phyloP scores from a whole-genome alignment of 2,797 vertebrate genomes.

The Taenioides sp. region DNA sequence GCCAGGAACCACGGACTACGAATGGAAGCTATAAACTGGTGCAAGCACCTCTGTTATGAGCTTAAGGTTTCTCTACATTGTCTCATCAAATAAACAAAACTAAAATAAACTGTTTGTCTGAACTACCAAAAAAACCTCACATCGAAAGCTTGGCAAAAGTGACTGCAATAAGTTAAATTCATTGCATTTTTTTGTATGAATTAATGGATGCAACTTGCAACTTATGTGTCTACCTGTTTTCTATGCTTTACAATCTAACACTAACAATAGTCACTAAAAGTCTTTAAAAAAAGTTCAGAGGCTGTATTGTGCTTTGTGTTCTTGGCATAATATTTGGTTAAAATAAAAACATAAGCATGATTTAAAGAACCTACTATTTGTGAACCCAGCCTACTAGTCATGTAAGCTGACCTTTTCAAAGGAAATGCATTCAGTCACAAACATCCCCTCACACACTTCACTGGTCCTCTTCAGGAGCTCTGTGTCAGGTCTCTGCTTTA shows the following conservation, averaged over 20 bases:
- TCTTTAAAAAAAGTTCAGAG: slow-evolving; percentile 24
- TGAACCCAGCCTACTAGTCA: slow-evolving; percentile 32
- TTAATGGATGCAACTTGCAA: neutral
- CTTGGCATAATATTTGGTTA: slow-evolving; percentile 8
- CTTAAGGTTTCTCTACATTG: neutral
- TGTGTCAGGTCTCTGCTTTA: slow-evolving; percentile 85
- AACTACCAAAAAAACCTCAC: neutral
- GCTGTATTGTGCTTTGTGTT: slow-evolving; percentile 44
- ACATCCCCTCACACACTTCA: slow-evolving; percentile 25
- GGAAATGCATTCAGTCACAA: slow-evolving; percentile 32
- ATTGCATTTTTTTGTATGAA: slow-evolving; percentile 29
- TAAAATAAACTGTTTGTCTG: neutral
- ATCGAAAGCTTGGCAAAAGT: slow-evolving; percentile 4
- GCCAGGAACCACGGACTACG: neutral
- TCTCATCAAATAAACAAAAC: neutral
- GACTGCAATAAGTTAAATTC: slow-evolving; percentile 20
- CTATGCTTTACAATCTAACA: slow-evolving; percentile 21
- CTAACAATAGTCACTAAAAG: slow-evolving; percentile 6
- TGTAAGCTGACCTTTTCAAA: slow-evolving; percentile 64
- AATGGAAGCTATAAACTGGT: neutral
- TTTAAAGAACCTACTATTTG: slow-evolving; percentile 16
- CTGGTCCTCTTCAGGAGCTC: slow-evolving; percentile 28
- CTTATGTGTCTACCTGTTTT: neutral
- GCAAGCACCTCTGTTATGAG: neutral
- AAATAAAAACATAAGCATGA: neutral